phyloP scores from a whole-genome alignment of 2,888 invertebrate species.

The Drosophila buzzatii region DNA sequence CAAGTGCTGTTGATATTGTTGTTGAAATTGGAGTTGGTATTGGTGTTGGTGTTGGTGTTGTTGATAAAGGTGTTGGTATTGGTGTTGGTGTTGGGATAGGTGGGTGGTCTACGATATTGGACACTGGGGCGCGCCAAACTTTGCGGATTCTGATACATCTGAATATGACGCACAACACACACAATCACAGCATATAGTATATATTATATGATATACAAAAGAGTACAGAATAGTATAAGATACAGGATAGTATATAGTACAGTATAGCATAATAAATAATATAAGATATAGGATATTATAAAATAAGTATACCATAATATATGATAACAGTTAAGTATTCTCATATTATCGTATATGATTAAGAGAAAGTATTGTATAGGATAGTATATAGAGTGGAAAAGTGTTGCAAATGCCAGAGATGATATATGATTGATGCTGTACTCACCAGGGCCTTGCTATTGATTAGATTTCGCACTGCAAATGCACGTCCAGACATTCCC shows the following conservation, averaged over 20 bases:
- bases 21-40: constrained; percentile 12
- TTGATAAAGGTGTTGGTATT: constrained; percentile 13
- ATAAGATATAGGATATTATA: neutral
- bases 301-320: neutral
- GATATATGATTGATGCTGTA: constrained; percentile 26
- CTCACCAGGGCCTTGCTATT: constrained; percentile 90
- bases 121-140: constrained; percentile 83
- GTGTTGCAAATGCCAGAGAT: neutral
- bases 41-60: constrained; percentile 35
- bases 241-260: neutral
- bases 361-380: neutral
- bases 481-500: constrained; percentile 88
- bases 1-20: constrained; percentile 49
- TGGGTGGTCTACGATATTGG: constrained; percentile 81
- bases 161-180: constrained; percentile 35
- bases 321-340: neutral
- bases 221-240: neutral
- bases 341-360: neutral
- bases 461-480: constrained; percentile 90
- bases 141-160: constrained; percentile 83
- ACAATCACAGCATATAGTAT: constrained; percentile 29
- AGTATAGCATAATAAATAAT: neutral
- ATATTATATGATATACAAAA: neutral
- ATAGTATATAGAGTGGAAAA: neutral
- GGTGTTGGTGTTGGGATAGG: constrained; percentile 59